Evolutionary conservation across 1,140 invertebrate species (phyloP), one percentile per base, ranked within the genome.

Genomic region (Orchesella cincta): DNA sequence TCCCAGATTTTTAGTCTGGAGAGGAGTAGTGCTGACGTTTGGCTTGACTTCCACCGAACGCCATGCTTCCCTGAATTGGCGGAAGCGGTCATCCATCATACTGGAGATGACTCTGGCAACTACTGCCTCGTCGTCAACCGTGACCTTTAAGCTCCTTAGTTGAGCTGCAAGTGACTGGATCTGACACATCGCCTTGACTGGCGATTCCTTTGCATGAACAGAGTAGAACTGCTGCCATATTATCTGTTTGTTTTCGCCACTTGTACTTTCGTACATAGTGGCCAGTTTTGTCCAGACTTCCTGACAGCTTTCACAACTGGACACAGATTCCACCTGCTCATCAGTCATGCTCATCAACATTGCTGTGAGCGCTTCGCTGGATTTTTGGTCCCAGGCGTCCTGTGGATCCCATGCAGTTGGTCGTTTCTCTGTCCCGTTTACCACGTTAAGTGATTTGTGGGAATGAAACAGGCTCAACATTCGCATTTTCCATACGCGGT

Each of bases 41-140:
- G 78, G 1, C 8, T n/a, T 12, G 39, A 2, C 26, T 8, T 71
- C 57, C 20, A 79, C 72, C 1, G 70, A 74, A 8, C 72, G 2
- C 75, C 75, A 79, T 1, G 76, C 76, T 31, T 77, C 76, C n/a
- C 71, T 52, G 29, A 77, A 73, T 26, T 51, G 76, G 8, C 71
- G 2, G 34, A 51, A 67, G 31, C 71, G 52, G 1, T 73, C 76
- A 14, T 35, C 67, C 34, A 54, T 35, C 18, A 77, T 28, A 51
- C 76, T 77, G 31, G 70, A 51, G 23, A 77, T 73, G 20, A 73
- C 51, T 26, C 76, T 52, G n/a, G 76, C 35, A 1, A 77, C 71
- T 57, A 73, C 35, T 20, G 39, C 39, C 16, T 73, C 76, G 28
- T 77, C 51, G 29, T 39, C 64, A n/a, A 77, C 71, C 2, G 26